Conservation (phyloP, 2,888 invertebrate species). For the Apotomis betuletana region DNA sequence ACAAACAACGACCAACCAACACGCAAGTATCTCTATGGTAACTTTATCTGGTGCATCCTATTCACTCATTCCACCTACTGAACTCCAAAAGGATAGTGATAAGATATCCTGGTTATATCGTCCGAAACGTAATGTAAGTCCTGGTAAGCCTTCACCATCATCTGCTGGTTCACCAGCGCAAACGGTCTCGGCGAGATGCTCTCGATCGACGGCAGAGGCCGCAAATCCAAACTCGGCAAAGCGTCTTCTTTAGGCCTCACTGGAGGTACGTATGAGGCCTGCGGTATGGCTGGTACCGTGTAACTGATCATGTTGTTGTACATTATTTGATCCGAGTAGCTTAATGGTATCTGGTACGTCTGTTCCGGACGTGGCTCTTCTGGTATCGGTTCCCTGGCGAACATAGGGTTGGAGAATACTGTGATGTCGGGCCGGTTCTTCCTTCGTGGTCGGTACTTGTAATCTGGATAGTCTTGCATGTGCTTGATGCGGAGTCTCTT, state of each 20-base stretch:
- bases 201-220: constrained; percentile 78
- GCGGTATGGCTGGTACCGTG: constrained; percentile 67
- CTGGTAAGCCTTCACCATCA: constrained; percentile 81
- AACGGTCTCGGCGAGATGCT: constrained; percentile 77
- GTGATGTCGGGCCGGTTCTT: constrained; percentile 82
- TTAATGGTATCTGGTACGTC: constrained; percentile 66
- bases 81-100: constrained; percentile 78
- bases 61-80: constrained; percentile 55
- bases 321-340: constrained; percentile 72
- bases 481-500: constrained; percentile 89
- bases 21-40: constrained; percentile 5
- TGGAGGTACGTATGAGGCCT: constrained; percentile 64
- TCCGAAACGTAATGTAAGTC: constrained; percentile 75
- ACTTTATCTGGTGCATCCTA: background rate
- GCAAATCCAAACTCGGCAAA: constrained; percentile 65
- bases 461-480: constrained; percentile 89
- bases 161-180: constrained; percentile 76
- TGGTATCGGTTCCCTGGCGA: constrained; percentile 60
- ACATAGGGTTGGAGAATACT: constrained; percentile 58
- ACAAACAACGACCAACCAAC: background rate
- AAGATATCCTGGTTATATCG: constrained; percentile 75
- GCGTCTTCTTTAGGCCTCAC: constrained; percentile 71
- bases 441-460: constrained; percentile 86
- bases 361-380: constrained; percentile 69
- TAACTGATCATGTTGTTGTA: constrained; percentile 78